Conservation (phyloP, 2,113 vertebrate genomes). For the Mastomys natalensis region DNA sequence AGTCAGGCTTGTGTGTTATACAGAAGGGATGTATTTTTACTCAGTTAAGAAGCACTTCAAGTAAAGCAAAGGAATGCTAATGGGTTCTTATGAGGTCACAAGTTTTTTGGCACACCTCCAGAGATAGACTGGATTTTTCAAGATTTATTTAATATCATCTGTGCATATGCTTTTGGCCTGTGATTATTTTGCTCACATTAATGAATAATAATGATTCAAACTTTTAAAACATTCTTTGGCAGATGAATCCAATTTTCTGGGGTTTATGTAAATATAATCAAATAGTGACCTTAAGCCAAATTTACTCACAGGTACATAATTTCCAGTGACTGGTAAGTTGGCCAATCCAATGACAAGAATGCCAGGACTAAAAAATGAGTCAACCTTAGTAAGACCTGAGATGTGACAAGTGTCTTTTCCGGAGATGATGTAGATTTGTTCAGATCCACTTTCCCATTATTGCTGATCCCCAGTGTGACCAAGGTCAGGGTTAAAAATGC, state of each 20-base stretch:
- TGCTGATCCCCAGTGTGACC: neutral
- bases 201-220: conserved; percentile 38
- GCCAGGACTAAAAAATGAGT: neutral
- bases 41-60: conserved; percentile 69
- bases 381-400: conserved; percentile 3
- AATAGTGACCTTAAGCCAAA: neutral
- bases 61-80: conserved; percentile 29
- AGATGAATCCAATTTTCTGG: conserved; percentile 39
- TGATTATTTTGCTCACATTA: conserved; percentile 53
- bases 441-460: neutral
- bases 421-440: neutral
- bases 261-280: conserved; percentile 41
- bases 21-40: conserved; percentile 75
- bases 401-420: neutral
- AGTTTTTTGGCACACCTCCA: conserved; percentile 49
- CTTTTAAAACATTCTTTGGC: conserved; percentile 38
- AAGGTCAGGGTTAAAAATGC: neutral
- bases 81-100: conserved; percentile 54
- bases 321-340: neutral
- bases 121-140: conserved; percentile 33
- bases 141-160: conserved; percentile 46
- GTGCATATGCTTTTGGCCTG: neutral
- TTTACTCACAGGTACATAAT: neutral
- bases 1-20: neutral
- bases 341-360: neutral